Evolutionary conservation across 2,113 vertebrate species (phyloP), one percentile per base, ranked within the genome.

Genomic region (Chrysemys picta): DNA sequence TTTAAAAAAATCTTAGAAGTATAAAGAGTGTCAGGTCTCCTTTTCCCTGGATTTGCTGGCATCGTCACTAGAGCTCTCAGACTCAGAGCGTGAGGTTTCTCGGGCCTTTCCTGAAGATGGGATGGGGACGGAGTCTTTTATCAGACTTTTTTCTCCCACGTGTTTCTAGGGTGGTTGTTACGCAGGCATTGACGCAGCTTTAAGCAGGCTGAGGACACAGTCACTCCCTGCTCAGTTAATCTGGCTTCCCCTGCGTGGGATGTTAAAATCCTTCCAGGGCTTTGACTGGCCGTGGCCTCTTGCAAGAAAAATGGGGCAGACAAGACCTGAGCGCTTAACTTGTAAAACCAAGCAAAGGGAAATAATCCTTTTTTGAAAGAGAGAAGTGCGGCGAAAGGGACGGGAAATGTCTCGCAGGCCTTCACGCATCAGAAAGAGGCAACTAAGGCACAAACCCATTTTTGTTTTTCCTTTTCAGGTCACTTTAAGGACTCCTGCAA

Each of bases 401-500:
- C 88, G 56, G 35, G 94, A 8, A 65, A 19, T 3, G 3, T 38
- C 76, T 94, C 57, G n/a, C 57, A 85, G 89, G 84, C 84, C 84
- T 42, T 85, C 81, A 53, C 84, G 49, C 53, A 8, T 75, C 45
- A 31, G 25, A 80, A 69, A 89, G 91, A 69, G 84, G 65, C 56
- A 89, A 89, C 62, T 14, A 8, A 35, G 83, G n/a, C 90, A 93
- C 0, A 0, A 87, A 56, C 57, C 83, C 42, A 10, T 84, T 89
- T 90, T 87, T 92, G 85, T 79, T 81, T 91, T 94, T 82, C 59
- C 47, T 84, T 95, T 91, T 85, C 80, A 91, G 85, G 75, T 92
- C 80, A 84, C 72, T 96, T 91, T 96, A 93, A 94, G 85, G 85
- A 94, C 85, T 90, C 65, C 75, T 92, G 53, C 62, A 94, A 91